Evolutionary conservation across 2,888 invertebrate genomes (phyloP), one percentile per base, ranked within the genome.

Genomic region (Hypsopygia costalis): DNA sequence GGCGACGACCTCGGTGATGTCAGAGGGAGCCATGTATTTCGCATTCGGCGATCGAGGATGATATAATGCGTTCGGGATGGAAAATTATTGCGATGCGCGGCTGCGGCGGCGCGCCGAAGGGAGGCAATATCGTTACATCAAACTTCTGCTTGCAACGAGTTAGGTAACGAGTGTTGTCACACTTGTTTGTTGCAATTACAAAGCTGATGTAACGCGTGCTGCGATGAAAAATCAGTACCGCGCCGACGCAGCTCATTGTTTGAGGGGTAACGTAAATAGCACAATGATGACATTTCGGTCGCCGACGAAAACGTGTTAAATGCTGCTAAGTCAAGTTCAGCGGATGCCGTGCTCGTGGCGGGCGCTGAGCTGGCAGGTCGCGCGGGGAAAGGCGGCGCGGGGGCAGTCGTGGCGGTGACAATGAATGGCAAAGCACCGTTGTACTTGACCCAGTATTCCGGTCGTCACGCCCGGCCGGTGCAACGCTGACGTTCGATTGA

Each of bases 391-490:
- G 47, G 41, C 51, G 51, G 49, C 48, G 46, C 49, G 51, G 50
- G 53, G 47, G 62, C 49, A 53, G 46, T n/a, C n/a, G n/a, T 36
- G 29, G 50, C 58, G 72, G 65, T 81, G 87, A 82, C 88, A 86
- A 86, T 86, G 87, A 86, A 86, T 82, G 82, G 83, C 86, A 80
- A 81, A 85, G 81, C 87, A 81, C 77, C 82, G 82, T 76, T 85
- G 87, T 86, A 82, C 88, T 88, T 88, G 88, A 87, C 88, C 88
- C 69, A 87, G 82, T 81, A 82, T 79, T 69, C 64, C 61, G 69
- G 59, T 67, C 81, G 85, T 72, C 78, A 73, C 69, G 71, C 63
- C 67, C 65, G 73, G 54, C 55, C 67, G 63, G 58, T 65, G 72
- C 70, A 66, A 55, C 58, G 61, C 56, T 58, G 65, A 62, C 67